Percentiles rank a stretch among this genome's conserved stretches.
Evolutionary conservation across 1,140 invertebrate species (phyloP).

Genomic region (Euura saliciscinereae): DNA sequence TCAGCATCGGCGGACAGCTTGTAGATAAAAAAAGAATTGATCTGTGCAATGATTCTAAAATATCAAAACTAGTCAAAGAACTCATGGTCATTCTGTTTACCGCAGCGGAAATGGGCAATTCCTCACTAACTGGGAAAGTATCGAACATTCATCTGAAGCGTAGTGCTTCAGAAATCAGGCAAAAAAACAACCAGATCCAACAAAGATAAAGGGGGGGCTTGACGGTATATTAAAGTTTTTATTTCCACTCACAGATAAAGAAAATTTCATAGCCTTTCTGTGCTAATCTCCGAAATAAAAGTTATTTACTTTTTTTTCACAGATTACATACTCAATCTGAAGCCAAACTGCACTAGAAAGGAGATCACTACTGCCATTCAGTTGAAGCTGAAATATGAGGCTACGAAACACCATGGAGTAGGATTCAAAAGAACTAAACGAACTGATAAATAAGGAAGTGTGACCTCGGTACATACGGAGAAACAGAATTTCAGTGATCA

Average conservation of each 20-base stretch:
- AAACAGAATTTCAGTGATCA: background rate
- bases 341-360: background rate
- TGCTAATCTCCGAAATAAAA: background rate
- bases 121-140: background rate
- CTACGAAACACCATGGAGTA: background rate
- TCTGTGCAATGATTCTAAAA: background rate
- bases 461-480: background rate
- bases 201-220: background rate
- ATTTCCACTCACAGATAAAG: background rate
- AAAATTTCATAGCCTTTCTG: background rate
- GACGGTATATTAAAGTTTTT: background rate
- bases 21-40: slow-evolving; percentile 1
- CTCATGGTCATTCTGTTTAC: background rate
- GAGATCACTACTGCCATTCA: slow-evolving; percentile 1
- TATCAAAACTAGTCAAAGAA: background rate
- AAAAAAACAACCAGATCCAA: background rate
- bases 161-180: slow-evolving; percentile 1
- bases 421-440: background rate
- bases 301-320: background rate
- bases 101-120: background rate
- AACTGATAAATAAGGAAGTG: background rate
- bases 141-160: slow-evolving; percentile 2
- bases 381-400: background rate
- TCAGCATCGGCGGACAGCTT: background rate
- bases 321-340: background rate